Evolutionary conservation across 1,140 invertebrate genomes (phyloP).

Genomic region (Saccostrea echinata): DNA sequence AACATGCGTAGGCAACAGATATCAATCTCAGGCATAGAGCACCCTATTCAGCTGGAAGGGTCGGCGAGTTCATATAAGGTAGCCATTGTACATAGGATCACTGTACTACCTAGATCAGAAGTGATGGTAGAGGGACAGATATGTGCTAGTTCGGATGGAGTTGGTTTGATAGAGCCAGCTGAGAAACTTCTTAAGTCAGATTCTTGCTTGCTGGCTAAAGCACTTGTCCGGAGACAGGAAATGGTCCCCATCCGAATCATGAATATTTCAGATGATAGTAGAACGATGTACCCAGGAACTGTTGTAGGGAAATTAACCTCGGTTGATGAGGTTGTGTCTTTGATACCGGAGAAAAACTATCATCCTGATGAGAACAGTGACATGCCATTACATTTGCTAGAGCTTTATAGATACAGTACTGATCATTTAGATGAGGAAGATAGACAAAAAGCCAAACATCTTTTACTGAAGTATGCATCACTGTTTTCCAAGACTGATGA

Average conservation of each 20-base stretch:
- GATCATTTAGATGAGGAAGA: not conserved
- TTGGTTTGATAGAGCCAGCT: slow-evolving; percentile 2
- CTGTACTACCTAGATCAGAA: not conserved
- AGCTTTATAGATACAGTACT: not conserved
- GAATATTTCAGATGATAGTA: slow-evolving; percentile 39
- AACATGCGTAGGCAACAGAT: slow-evolving; percentile 14
- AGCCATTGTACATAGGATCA: not conserved
- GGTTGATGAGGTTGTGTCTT: slow-evolving; percentile 23
- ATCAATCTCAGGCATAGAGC: not conserved
- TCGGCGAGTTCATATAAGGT: slow-evolving; percentile 26
- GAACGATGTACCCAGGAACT: slow-evolving; percentile 40
- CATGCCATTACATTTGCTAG: slow-evolving; percentile 17
- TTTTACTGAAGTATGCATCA: not conserved
- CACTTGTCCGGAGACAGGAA: slow-evolving; percentile 12
- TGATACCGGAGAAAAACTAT: slow-evolving; percentile 12
- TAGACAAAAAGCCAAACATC: not conserved
- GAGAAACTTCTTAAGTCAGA: slow-evolving; percentile 13
- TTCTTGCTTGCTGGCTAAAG: slow-evolving; percentile 10
- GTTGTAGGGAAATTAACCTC: slow-evolving; percentile 14
- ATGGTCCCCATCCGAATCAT: slow-evolving; percentile 40
- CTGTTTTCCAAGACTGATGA: slow-evolving; percentile 49
- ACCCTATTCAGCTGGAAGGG: slow-evolving; percentile 35
- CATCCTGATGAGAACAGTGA: not conserved
- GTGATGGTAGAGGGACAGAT: not conserved
- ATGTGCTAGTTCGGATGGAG: not conserved